A percentile compares a stretch with the other conserved stretches of the same genome.
phyloP scores from a whole-genome alignment of 2,797 vertebrate genomes.

The Vultur gryphus region DNA sequence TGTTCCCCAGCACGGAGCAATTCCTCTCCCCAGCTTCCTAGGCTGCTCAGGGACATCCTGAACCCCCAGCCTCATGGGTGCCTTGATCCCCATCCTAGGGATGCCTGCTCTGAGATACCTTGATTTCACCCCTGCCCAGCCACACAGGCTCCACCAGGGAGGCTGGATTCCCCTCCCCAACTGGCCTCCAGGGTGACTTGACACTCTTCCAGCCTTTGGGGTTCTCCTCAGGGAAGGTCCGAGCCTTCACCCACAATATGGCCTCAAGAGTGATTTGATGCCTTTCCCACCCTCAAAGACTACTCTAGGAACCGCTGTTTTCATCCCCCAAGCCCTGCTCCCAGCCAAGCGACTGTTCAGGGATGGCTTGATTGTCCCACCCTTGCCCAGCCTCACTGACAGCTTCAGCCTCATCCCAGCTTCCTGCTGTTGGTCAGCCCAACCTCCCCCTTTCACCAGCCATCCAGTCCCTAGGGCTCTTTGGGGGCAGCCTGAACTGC shows the following conservation, averaged over 20 bases:
- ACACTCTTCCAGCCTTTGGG: not conserved
- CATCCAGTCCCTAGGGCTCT: not conserved
- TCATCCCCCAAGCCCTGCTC: not conserved
- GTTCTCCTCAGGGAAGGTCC: not conserved
- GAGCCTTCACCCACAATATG: not conserved
- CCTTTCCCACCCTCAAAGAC: not conserved
- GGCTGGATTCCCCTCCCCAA: not conserved
- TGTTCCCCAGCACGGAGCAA: not conserved
- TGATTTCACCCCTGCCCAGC: not conserved
- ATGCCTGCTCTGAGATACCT: not conserved
- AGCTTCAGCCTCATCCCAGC: not conserved
- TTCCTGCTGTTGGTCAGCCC: not conserved
- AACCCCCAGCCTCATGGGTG: not conserved
- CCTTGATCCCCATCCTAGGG: not conserved
- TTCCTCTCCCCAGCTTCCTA: not conserved
- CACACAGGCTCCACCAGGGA: not conserved
- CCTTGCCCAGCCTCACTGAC: not conserved
- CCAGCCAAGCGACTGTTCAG: not conserved
- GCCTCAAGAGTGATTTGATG: not conserved
- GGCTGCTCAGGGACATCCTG: not conserved
- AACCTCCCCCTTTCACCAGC: not conserved
- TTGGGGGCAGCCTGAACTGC: not conserved
- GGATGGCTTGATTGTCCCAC: not conserved
- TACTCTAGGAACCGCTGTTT: not conserved
- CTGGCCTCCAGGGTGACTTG: not conserved